Evolutionary conservation across 1,140 invertebrate genomes (phyloP).

Genomic region (Drosophila sp.): DNA sequence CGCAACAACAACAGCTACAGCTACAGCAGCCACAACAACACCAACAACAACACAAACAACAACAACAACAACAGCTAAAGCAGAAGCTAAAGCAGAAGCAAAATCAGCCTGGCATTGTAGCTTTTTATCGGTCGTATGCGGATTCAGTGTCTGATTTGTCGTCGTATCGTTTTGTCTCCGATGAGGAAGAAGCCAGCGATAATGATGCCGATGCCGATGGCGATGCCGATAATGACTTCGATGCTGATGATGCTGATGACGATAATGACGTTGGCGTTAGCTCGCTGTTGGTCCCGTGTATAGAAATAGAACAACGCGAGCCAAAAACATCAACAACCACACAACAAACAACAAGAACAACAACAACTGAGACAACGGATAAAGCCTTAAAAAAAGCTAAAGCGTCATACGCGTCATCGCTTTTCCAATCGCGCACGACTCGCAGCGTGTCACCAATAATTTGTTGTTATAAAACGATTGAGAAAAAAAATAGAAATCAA

Average conservation of each 20-base stretch:
- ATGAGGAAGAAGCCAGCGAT: conserved; percentile 67
- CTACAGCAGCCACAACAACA: conserved; percentile 33
- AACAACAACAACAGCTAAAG: conserved; percentile 17
- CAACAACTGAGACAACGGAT: conserved; percentile 37
- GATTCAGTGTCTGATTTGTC: conserved; percentile 84
- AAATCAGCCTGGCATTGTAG: conserved; percentile 60
- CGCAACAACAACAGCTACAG: conserved; percentile 25
- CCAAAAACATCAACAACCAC: conserved; percentile 69
- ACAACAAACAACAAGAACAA: conserved; percentile 56
- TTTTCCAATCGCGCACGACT: conserved; percentile 55
- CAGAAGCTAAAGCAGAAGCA: conserved; percentile 40
- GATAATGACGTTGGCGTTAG: conserved; percentile 69
- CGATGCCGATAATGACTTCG: conserved; percentile 14
- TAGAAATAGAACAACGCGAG: conserved; percentile 78
- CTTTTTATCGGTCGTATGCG: conserved; percentile 57
- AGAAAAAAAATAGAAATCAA: conserved; percentile 55
- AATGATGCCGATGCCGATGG: conserved; percentile 39
- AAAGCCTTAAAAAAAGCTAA: conserved; percentile 46
- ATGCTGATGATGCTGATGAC: conserved; percentile 25
- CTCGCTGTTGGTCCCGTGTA: conserved; percentile 62
- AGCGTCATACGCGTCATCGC: conserved; percentile 64
- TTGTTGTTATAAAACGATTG: conserved; percentile 79
- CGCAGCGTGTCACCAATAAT: conserved; percentile 73
- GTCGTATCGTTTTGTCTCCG: conserved; percentile 83
- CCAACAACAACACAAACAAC: conserved; percentile 29